Conservation (phyloP, 2,888 invertebrate species). For the Ommatoiulus sabulosus region DNA sequence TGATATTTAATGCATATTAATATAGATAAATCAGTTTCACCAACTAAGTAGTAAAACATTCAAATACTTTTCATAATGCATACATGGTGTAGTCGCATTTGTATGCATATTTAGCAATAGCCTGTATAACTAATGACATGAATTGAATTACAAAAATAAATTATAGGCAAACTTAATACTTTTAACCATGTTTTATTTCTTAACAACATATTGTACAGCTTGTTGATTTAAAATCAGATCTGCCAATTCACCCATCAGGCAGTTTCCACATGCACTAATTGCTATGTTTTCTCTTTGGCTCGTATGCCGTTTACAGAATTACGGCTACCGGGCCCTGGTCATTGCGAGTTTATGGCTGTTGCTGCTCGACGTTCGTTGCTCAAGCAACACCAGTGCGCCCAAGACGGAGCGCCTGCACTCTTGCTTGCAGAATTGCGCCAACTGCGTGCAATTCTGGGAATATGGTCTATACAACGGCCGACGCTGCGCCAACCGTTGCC, state of each 20-base stretch:
- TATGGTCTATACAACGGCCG: conserved; percentile 63
- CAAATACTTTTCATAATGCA: too few relatives aligned
- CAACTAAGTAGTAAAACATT: too few relatives aligned
- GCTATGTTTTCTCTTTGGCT: not conserved
- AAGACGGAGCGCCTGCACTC: conserved; percentile 58
- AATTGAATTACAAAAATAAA: too few relatives aligned
- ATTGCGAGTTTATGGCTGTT: conserved; percentile 32
- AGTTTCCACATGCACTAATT: not conserved
- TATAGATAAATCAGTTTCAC: too few relatives aligned
- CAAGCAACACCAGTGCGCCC: not conserved
- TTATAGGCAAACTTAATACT: not conserved
- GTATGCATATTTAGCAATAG: too few relatives aligned
- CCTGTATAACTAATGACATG: too few relatives aligned
- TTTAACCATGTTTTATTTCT: not conserved
- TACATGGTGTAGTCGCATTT: too few relatives aligned
- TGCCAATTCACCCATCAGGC: too few relatives aligned
- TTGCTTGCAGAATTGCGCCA: conserved; percentile 62
- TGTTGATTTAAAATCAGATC: not conserved
- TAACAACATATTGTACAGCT: not conserved
- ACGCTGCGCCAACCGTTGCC: conserved; percentile 62
- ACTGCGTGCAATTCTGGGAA: conserved; percentile 63
- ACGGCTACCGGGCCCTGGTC: not conserved
- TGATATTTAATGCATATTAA: too few relatives aligned
- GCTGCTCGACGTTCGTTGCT: not conserved
- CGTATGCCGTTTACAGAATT: conserved; percentile 21